Evolutionary conservation across 2,888 invertebrate species (phyloP).

Genomic region (Dryomyza anilis): DNA sequence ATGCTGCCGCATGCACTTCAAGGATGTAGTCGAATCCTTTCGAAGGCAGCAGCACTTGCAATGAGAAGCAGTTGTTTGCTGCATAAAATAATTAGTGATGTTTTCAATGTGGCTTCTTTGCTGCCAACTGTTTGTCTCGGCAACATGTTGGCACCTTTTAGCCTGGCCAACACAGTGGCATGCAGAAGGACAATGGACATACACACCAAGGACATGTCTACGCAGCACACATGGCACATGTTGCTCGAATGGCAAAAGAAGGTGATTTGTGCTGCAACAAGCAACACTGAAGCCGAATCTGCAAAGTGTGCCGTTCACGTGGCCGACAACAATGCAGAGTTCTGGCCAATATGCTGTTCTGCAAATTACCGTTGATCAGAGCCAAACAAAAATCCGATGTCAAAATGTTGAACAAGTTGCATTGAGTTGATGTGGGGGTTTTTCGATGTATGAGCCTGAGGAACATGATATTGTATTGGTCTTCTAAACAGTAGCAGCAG

Average conservation of each 20-base stretch:
- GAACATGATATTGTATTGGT: too few relatives aligned
- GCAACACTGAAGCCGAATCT: background rate
- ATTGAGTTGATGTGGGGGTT: background rate
- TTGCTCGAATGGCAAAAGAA: background rate
- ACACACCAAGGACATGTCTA: too few relatives aligned
- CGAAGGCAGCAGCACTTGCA: too few relatives aligned
- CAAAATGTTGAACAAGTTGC: background rate
- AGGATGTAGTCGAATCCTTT: background rate
- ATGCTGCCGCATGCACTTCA: background rate
- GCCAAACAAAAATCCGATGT: background rate
- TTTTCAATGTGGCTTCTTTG: too few relatives aligned
- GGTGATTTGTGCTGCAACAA: constrained; percentile 3
- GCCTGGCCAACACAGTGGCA: background rate
- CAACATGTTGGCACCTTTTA: background rate
- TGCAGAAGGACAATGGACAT: background rate
- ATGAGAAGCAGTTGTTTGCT: too few relatives aligned
- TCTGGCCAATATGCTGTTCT: background rate
- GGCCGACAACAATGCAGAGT: background rate
- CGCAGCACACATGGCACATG: too few relatives aligned
- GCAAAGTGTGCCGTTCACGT: background rate
- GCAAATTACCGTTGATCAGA: constrained; percentile 8
- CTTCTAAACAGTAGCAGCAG: too few relatives aligned
- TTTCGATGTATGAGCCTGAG: too few relatives aligned
- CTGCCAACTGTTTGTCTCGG: too few relatives aligned
- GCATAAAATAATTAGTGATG: too few relatives aligned